Evolutionary conservation across 1,140 invertebrate species (phyloP).

Genomic region (Sitodiplosis mosellana): DNA sequence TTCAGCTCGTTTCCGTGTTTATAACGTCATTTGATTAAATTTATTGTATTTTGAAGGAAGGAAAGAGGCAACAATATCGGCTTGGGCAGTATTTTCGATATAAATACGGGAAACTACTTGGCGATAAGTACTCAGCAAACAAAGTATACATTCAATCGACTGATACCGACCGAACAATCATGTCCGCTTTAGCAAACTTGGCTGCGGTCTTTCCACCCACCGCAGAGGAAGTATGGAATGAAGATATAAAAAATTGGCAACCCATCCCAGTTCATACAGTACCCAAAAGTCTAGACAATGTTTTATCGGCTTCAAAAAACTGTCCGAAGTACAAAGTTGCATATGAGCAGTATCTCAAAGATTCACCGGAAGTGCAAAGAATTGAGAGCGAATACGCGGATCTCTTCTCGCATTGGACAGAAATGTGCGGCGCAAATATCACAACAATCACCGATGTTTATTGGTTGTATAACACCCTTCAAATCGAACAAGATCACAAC

Average conservation of each 20-base stretch:
- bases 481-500: conserved; percentile 35
- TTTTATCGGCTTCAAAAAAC: conserved; percentile 41
- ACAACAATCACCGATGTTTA: conserved; percentile 33
- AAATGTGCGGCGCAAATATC: conserved; percentile 30
- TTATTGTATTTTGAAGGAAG: conserved; percentile 31
- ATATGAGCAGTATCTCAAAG: conserved; percentile 29
- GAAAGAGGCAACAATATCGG: conserved; percentile 56
- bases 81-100: conserved; percentile 58
- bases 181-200: conserved; percentile 70
- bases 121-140: conserved; percentile 29
- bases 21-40: no score
- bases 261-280: conserved; percentile 74
- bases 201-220: conserved; percentile 59
- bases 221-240: conserved; percentile 45
- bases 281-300: conserved; percentile 41
- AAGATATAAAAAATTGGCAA: conserved; percentile 56
- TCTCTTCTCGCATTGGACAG: conserved; percentile 45
- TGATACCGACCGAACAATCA: conserved; percentile 72
- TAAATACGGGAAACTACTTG: conserved; percentile 39
- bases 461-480: conserved; percentile 39
- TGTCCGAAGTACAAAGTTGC: conserved; percentile 45
- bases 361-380: conserved; percentile 33
- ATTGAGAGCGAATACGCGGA: conserved; percentile 33
- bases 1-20: no score
- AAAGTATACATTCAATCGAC: conserved; percentile 59